Percentiles rank a stretch among this genome's conserved stretches.
Conservation (phyloP, 2,888 invertebrate genomes). For the Melitaea athalia region DNA sequence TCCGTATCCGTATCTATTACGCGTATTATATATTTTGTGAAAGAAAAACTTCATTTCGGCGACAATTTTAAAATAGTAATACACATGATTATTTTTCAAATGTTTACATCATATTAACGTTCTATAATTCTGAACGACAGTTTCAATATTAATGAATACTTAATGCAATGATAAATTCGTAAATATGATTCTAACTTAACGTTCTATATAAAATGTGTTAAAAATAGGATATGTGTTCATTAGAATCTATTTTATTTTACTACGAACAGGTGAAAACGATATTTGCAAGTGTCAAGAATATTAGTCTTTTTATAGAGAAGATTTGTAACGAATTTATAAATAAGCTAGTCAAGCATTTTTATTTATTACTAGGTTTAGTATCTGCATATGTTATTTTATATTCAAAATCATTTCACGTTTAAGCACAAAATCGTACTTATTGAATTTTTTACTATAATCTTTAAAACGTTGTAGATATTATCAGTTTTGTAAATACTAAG, state of each 20-base stretch:
- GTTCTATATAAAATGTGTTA: background rate
- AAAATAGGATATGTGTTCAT: conserved; percentile 40
- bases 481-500: conserved; percentile 44
- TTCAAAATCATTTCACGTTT: conserved; percentile 27
- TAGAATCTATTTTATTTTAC: conserved; percentile 49
- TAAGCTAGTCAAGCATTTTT: conserved; percentile 51
- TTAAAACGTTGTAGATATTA: conserved; percentile 49
- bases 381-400: conserved; percentile 25
- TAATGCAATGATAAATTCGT: no score
- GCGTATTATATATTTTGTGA: background rate
- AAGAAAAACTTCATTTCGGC: no score
- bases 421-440: conserved; percentile 34
- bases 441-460: conserved; percentile 43
- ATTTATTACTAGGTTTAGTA: conserved; percentile 34
- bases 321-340: conserved; percentile 67
- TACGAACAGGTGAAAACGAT: conserved; percentile 10
- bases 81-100: no score
- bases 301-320: conserved; percentile 34
- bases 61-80: no score
- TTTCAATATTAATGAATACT: no score
- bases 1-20: no score
- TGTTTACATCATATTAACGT: no score
- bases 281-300: conserved; percentile 25
- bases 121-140: no score
- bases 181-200: background rate